Conservation (phyloP, 2,888 invertebrate genomes). For the Campoplex capitator region DNA sequence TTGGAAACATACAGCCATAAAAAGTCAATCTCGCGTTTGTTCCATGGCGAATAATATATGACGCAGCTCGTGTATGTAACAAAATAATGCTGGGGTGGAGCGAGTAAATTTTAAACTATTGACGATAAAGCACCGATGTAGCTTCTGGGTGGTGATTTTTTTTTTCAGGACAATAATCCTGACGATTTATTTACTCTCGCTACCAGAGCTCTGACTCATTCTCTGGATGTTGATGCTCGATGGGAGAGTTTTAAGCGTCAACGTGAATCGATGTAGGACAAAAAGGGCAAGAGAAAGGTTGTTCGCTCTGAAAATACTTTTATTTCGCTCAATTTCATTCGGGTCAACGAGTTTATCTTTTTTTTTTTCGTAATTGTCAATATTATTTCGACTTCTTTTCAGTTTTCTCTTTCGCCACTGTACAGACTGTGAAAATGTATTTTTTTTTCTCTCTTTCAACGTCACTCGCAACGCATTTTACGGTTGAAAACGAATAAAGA, state of each 20-base stretch:
- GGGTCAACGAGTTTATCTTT: background rate
- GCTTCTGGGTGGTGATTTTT: conserved; percentile 28
- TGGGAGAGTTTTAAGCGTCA: conserved; percentile 38
- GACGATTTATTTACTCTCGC: conserved; percentile 42
- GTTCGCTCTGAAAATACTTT: conserved; percentile 15
- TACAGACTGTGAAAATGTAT: background rate
- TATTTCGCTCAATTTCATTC: background rate
- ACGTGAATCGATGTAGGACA: conserved; percentile 10
- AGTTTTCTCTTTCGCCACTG: background rate
- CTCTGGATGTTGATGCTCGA: conserved; percentile 19
- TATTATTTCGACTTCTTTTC: background rate
- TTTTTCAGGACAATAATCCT: conserved; percentile 43
- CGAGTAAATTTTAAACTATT: conserved; percentile 1
- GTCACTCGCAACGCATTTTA: background rate
- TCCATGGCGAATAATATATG: conserved; percentile 5
- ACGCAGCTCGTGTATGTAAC: background rate
- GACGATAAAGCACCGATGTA: conserved; percentile 10
- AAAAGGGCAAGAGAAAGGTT: background rate
- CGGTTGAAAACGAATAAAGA: background rate
- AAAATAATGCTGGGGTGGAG: background rate
- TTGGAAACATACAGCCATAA: background rate
- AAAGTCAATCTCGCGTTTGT: background rate
- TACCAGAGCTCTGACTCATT: conserved; percentile 12
- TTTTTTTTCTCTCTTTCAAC: background rate
- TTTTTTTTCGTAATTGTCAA: background rate